A percentile compares a stretch with the other conserved stretches of the same genome.
Evolutionary conservation across 2,113 vertebrate genomes (phyloP).

Genomic region (Nothobranchius furzeri): DNA sequence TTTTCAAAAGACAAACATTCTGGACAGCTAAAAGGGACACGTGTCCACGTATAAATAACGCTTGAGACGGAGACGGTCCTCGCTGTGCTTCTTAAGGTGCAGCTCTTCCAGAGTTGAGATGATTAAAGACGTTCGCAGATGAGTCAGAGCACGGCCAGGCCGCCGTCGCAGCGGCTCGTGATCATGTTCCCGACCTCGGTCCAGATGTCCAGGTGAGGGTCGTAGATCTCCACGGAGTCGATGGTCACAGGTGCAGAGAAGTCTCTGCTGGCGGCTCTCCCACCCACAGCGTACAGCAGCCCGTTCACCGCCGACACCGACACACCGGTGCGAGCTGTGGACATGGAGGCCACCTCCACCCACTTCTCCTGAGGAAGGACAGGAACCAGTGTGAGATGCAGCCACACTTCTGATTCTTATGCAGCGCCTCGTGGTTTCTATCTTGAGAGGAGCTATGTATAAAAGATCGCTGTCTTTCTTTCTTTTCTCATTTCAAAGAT

Average conservation of each 20-base stretch:
- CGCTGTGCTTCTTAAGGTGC: constrained; percentile 44
- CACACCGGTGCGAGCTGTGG: constrained; percentile 88
- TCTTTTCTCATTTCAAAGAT: too few relatives aligned
- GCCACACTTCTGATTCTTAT: too few relatives aligned
- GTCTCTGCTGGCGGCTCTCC: constrained; percentile 88
- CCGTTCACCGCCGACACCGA: constrained; percentile 92
- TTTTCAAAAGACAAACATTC: constrained; percentile 2
- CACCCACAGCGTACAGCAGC: constrained; percentile 91
- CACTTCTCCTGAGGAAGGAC: constrained; percentile 87
- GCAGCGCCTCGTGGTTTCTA: too few relatives aligned
- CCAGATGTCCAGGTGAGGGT: constrained; percentile 95
- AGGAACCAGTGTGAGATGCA: background rate
- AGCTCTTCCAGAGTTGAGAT: constrained; percentile 12
- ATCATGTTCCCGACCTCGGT: constrained; percentile 97
- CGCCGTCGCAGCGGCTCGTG: constrained; percentile 95
- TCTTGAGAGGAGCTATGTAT: too few relatives aligned
- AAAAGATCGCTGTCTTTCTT: too few relatives aligned
- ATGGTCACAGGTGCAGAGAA: constrained; percentile 93
- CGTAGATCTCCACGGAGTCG: constrained; percentile 97
- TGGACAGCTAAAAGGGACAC: constrained; percentile 4
- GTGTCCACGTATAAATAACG: constrained; percentile 37
- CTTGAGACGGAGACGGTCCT: constrained; percentile 22
- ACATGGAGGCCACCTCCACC: constrained; percentile 92
- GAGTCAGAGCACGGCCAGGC: constrained; percentile 88
- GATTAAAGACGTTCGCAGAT: constrained; percentile 16